Base-by-base conservation (phyloP, 2,888 invertebrate genomes). In the Fragum fragum region DNA sequence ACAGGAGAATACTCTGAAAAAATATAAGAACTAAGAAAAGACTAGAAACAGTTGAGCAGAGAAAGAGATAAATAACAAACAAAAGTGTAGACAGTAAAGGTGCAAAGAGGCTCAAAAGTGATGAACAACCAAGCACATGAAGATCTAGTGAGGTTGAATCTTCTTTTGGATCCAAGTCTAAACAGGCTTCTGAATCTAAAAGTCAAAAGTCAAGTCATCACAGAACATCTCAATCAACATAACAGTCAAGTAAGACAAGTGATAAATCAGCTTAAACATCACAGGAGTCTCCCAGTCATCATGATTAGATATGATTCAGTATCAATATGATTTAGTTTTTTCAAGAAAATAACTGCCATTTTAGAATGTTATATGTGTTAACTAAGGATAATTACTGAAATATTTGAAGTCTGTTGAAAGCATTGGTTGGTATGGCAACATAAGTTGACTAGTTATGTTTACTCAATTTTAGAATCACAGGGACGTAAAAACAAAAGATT, bases 161-260 rank as follows among this genome's bases (percentile, higher is more conserved):
- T 47, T 47, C 47, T n/a, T n/a, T n/a, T 47, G 47, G 47, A 47
- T 47, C 47, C n/a, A 47, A 47, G n/a, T 47, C 47, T 47, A 47
- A 47, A 47, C 47, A 47, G 47, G 47, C 18, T n/a, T 47, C 47
- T 47, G n/a, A n/a, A 47, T 47, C 47, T 47, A 47, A 14, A 47
- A 47, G 47, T 47, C 14, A n/a, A 47, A 47, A 47, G 47, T 47
- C 47, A 47, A 47, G 16, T 47, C n/a, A n/a, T n/a, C 47, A 47
- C 47, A 47, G 7, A n/a, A 47, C 47, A 47, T 47, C 47, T n/a
- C n/a, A 47, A n/a, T n/a, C 18, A 47, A 47, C 47, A 47, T 9
- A 47, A 47, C 47, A 47, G 47, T 47, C 47, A 47, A 47, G 47
- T 18, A 47, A 47, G 16, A 47, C 47, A 18, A 47, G 47, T 47